Conservation (phyloP, 2,888 invertebrate genomes). For the Malachius bipustulatus region DNA sequence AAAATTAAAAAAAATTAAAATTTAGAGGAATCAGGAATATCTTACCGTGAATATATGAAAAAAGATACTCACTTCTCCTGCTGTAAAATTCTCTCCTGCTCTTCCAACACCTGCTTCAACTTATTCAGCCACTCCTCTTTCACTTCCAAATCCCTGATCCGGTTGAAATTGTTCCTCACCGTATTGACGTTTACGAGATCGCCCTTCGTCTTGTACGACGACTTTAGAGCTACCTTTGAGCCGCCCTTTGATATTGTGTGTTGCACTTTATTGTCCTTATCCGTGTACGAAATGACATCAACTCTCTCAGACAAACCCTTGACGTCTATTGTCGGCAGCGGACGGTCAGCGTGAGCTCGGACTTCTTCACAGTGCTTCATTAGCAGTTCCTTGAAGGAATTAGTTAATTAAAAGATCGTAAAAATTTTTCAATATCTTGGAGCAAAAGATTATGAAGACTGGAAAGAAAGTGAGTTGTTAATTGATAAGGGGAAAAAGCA, state of each 20-base stretch:
- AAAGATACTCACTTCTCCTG: conserved; percentile 46
- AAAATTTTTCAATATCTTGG: too few relatives aligned
- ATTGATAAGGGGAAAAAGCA: too few relatives aligned
- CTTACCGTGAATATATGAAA: too few relatives aligned
- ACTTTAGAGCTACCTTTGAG: conserved; percentile 35
- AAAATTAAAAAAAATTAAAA: too few relatives aligned
- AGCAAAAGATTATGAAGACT: too few relatives aligned
- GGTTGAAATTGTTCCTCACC: conserved; percentile 23
- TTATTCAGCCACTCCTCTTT: conserved; percentile 44
- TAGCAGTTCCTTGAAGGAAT: too few relatives aligned
- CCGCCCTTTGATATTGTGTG: conserved; percentile 27
- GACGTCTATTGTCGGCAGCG: conserved; percentile 2
- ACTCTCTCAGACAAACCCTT: neutral
- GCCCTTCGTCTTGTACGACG: conserved; percentile 37
- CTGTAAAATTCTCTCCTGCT: conserved; percentile 46
- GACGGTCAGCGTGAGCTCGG: too few relatives aligned
- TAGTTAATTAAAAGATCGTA: too few relatives aligned
- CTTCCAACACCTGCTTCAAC: conserved; percentile 42
- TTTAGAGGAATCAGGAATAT: too few relatives aligned
- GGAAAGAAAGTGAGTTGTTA: too few relatives aligned
- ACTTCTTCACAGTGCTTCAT: too few relatives aligned
- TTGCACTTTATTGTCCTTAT: conserved; percentile 22
- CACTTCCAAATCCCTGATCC: conserved; percentile 36
- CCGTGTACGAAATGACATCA: too few relatives aligned
- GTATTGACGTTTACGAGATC: conserved; percentile 34